Conservation (phyloP, 1,140 invertebrate species). For the Hylaeus volcanicus region DNA sequence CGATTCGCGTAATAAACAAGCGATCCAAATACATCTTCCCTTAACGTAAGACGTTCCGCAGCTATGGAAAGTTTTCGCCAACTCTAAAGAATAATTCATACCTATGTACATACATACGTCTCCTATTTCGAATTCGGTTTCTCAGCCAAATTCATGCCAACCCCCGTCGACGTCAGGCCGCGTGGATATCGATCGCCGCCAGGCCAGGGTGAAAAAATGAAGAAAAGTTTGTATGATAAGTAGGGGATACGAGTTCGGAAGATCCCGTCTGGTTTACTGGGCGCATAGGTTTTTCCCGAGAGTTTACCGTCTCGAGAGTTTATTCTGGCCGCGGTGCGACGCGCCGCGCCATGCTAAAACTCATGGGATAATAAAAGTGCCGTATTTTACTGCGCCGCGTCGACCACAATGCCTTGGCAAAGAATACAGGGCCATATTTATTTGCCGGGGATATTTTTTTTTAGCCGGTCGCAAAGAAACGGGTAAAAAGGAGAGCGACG, state of each 20-base stretch:
- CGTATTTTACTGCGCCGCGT: conserved; percentile 65
- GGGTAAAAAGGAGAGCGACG: conserved; percentile 19
- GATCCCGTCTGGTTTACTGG: conserved; percentile 46
- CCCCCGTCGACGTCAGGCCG: too few species aligned
- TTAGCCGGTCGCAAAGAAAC: conserved; percentile 25
- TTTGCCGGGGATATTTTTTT: conserved; percentile 47
- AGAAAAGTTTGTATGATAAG: conserved; percentile 43
- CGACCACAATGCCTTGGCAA: conserved; percentile 66
- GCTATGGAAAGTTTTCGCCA: neutral
- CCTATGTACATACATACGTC: neutral
- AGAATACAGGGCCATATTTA: conserved; percentile 70
- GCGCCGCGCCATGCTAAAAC: conserved; percentile 58
- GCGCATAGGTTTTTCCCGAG: conserved; percentile 39
- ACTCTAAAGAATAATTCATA: neutral
- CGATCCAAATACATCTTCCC: too few species aligned
- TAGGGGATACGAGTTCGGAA: conserved; percentile 47
- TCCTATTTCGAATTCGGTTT: neutral
- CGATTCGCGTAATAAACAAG: too few species aligned
- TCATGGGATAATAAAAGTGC: conserved; percentile 69
- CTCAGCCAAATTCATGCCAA: neutral
- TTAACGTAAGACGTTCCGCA: neutral
- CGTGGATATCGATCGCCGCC: neutral
- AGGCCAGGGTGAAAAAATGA: conserved; percentile 30
- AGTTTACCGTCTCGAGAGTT: conserved; percentile 61
- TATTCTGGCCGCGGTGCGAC: conserved; percentile 53